phyloP scores from a whole-genome alignment of 2,113 vertebrate genomes.

The Drymodes brunneopygia region DNA sequence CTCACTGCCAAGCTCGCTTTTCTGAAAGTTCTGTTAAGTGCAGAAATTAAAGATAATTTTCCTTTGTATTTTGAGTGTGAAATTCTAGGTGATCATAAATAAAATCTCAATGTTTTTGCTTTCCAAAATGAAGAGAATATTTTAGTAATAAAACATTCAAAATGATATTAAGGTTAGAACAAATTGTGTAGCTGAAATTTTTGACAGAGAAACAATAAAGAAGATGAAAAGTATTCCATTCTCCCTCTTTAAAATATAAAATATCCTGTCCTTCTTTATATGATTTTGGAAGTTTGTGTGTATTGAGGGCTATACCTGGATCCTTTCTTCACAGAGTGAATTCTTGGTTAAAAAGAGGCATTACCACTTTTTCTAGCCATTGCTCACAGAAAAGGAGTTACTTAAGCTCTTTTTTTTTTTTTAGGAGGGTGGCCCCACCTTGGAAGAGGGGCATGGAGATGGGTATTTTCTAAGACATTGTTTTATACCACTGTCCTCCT shows the following conservation, averaged over 20 bases:
- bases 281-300: neutral
- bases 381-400: neutral
- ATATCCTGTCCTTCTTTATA: neutral
- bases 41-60: neutral
- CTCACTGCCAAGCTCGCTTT: neutral
- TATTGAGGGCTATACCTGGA: neutral
- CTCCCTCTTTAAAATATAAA: neutral
- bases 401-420: neutral
- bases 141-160: neutral
- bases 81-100: neutral
- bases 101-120: neutral
- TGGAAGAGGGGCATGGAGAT: neutral
- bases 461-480: neutral
- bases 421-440: accelerated
- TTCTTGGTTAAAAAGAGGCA: neutral
- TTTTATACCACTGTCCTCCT: neutral
- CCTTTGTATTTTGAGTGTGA: neutral
- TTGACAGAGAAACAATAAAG: neutral
- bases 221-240: neutral
- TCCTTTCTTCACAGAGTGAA: neutral
- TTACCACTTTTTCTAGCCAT: neutral
- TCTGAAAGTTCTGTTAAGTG: neutral
- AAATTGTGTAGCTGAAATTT: neutral
- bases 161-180: neutral
- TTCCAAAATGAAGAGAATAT: neutral